Evolutionary conservation across 2,888 invertebrate species (phyloP), one percentile per base, ranked within the genome.

Genomic region (Cantharis flavilabris): DNA sequence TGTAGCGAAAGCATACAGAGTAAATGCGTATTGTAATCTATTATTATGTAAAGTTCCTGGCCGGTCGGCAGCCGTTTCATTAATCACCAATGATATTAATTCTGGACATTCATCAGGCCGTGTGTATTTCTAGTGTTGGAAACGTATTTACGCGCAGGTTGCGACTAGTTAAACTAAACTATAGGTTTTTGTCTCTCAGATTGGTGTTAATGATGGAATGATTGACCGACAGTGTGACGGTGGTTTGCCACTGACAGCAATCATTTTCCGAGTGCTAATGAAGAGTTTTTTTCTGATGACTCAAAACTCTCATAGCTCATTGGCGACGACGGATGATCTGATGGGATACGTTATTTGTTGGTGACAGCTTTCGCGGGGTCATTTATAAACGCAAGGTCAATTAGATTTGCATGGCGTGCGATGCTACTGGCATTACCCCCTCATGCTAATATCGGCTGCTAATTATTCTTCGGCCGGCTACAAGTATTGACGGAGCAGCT

Each of bases 231-330:
- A 84, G 82, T 83, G 84, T 82, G 84, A 81, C 81, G 82, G 81
- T 80, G 79, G 83, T 81, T 86, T 88, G 88, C 82, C 83, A 81
- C 83, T 86, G 87, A 87, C 88, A 88, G 88, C 87, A 82, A 87
- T 88, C 88, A 87, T 88, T 88, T 88, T 86, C 86, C 86, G 85
- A 87, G 87, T 88, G 87, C 86, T 88, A 88, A 88, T 88, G 88
- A 88, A 88, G 88, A 85, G 86, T 87, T 87, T 88, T 87, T 88
- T 87, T 80, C 85, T 83, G 84, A 82, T 84, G 84, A 84, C 86
- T 87, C 84, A 85, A 84, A 86, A 84, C 85, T 85, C 85, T 85
- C 86, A 85, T 86, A 86, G 87, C 84, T 87, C 85, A 86, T 86
- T 85, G 86, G 84, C 84, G 85, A 84, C 84, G 86, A 83, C 85